A percentile compares a stretch with the other conserved stretches of the same genome.
Evolutionary conservation across 2,797 vertebrate species (phyloP).

Genomic region (Vultur gryphus): DNA sequence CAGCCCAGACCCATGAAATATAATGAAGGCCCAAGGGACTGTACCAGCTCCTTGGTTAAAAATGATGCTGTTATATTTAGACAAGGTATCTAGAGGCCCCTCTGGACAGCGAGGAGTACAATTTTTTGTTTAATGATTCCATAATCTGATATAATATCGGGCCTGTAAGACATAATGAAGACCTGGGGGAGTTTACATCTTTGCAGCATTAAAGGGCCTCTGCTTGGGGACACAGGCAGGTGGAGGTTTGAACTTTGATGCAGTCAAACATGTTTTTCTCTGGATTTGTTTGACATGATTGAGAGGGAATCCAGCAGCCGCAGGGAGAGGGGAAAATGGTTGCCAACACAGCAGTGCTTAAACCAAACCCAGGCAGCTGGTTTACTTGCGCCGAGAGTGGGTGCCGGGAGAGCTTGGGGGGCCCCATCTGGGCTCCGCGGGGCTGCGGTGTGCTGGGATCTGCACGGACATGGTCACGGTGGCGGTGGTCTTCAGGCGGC

Average conservation of each 20-base stretch:
- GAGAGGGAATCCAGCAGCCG: constrained; percentile 35
- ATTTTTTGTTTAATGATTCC: constrained; percentile 71
- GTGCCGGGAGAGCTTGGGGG: rapidly evolving
- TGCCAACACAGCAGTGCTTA: background rate
- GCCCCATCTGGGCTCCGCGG: rapidly evolving
- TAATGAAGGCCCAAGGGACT: constrained; percentile 72
- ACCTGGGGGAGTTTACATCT: constrained; percentile 64
- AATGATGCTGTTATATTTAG: constrained; percentile 73
- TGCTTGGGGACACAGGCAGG: constrained; percentile 23
- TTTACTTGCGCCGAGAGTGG: rapidly evolving
- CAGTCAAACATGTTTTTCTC: constrained; percentile 44
- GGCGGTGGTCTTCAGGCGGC: background rate
- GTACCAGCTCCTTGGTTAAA: constrained; percentile 44
- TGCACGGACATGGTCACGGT: rapidly evolving
- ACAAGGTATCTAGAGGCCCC: constrained; percentile 66
- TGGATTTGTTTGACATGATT: constrained; percentile 36
- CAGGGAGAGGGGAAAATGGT: background rate
- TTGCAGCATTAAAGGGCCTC: constrained; percentile 51
- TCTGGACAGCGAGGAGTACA: constrained; percentile 43
- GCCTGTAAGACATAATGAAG: constrained; percentile 73
- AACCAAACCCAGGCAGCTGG: background rate
- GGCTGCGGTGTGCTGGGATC: background rate
- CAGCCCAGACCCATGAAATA: constrained; percentile 50
- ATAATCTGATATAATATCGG: constrained; percentile 65
- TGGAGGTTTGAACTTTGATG: constrained; percentile 54